Percentiles rank a stretch among this genome's conserved stretches.
Evolutionary conservation across 1,140 invertebrate species (phyloP).

Genomic region (Tribolium castaneum): DNA sequence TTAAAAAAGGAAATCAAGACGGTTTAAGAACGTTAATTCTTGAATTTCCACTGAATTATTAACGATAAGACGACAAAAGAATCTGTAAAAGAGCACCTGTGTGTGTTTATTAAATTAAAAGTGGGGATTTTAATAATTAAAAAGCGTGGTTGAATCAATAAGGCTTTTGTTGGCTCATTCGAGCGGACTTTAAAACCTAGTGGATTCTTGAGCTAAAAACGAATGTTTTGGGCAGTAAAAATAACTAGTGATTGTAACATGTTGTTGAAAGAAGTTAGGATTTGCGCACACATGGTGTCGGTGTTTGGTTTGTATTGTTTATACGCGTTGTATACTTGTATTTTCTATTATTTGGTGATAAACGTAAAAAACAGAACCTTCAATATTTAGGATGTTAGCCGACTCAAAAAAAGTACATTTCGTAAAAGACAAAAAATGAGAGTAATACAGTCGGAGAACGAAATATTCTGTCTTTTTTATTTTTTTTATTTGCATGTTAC

Average conservation of each 20-base stretch:
- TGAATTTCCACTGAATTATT: conserved; percentile 1
- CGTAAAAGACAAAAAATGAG: no score
- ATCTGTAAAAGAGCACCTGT: conserved; percentile 4
- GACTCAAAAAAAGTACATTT: no score
- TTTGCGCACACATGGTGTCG: conserved; percentile 42
- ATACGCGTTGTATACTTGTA: conserved; percentile 3
- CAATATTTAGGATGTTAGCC: no score
- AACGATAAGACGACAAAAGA: conserved; percentile 16
- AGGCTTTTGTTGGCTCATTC: background rate
- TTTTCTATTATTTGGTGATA: background rate
- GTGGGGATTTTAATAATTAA: background rate
- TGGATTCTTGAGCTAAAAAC: conserved; percentile 1
- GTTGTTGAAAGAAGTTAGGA: conserved; percentile 38
- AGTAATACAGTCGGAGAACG: no score
- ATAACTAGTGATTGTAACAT: conserved; percentile 20
- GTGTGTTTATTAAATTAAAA: conserved; percentile 13
- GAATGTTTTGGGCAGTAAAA: conserved; percentile 28
- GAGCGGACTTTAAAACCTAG: no score
- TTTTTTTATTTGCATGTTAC: no score
- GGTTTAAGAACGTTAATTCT: conserved; percentile 34
- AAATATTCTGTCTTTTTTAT: no score
- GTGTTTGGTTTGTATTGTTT: conserved; percentile 38
- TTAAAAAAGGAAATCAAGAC: conserved; percentile 39
- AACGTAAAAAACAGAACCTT: background rate
- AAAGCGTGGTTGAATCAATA: background rate